Evolutionary conservation across 2,797 vertebrate species (phyloP).

Genomic region (Glossophaga mutica): DNA sequence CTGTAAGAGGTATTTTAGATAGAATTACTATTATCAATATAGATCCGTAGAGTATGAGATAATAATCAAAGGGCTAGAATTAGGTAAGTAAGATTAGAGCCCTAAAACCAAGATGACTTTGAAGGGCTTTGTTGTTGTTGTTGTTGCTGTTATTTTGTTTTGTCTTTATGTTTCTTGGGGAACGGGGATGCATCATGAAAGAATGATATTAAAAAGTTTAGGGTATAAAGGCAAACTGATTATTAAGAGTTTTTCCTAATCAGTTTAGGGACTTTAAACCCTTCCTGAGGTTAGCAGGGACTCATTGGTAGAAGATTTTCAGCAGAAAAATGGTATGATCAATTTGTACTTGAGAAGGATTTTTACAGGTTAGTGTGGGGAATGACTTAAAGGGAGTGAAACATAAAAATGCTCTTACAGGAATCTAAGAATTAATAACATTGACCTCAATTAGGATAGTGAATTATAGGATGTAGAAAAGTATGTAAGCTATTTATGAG

Average conservation of each 20-base stretch:
- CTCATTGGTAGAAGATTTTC: not conserved
- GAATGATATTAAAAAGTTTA: not conserved
- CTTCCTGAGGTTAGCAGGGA: not conserved
- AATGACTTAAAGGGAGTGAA: not conserved
- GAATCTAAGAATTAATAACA: not conserved
- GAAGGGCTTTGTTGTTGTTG: not conserved
- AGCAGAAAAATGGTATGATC: not conserved
- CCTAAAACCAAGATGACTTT: not conserved
- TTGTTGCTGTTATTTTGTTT: not conserved
- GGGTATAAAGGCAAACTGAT: not conserved
- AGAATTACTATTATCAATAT: not conserved
- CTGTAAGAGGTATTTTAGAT: not conserved
- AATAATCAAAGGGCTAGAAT: not conserved
- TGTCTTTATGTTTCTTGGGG: not conserved
- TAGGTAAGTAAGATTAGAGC: not conserved
- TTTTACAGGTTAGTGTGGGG: not conserved
- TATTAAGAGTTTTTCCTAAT: not conserved
- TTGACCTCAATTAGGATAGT: not conserved
- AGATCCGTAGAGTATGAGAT: not conserved
- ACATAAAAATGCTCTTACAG: not conserved
- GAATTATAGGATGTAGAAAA: not conserved
- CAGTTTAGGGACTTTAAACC: not conserved
- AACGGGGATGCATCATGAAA: fast-evolving
- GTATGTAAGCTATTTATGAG: not conserved
- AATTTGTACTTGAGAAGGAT: not conserved